Evolutionary conservation across 2,797 vertebrate species (phyloP).

Genomic region (Acanthis flammea): DNA sequence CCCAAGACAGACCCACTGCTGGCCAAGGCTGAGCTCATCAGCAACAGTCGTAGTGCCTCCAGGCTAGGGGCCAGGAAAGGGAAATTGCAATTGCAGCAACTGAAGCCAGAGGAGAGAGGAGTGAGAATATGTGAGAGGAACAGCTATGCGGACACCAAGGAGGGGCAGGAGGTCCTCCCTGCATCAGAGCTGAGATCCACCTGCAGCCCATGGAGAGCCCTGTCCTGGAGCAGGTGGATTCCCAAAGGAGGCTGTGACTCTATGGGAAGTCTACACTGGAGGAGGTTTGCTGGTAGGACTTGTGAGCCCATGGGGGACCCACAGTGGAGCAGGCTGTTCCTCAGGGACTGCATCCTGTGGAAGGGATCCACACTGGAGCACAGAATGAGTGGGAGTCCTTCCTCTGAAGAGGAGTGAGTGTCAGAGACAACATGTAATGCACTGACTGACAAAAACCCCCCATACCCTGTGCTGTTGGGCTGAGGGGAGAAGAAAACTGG

Average conservation of each 20-base stretch:
- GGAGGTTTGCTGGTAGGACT: neutral
- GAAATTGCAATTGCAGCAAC: neutral
- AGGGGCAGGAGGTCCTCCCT: neutral
- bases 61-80: neutral
- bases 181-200: neutral
- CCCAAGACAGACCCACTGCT: neutral
- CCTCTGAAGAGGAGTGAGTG: neutral
- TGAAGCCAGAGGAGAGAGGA: neutral
- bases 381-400: neutral
- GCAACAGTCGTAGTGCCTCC: fast-evolving
- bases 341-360: neutral
- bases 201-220: neutral
- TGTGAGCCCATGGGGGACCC: neutral
- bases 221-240: neutral
- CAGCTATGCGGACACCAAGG: neutral
- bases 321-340: neutral
- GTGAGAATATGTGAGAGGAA: neutral
- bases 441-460: no score
- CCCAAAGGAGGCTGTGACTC: neutral
- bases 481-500: neutral
- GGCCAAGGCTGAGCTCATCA: neutral
- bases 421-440: neutral
- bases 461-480: neutral
- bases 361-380: neutral
- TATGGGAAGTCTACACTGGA: neutral